Evolutionary conservation across 1,140 invertebrate genomes (phyloP).

Genomic region (Atopsyche davidsoni): DNA sequence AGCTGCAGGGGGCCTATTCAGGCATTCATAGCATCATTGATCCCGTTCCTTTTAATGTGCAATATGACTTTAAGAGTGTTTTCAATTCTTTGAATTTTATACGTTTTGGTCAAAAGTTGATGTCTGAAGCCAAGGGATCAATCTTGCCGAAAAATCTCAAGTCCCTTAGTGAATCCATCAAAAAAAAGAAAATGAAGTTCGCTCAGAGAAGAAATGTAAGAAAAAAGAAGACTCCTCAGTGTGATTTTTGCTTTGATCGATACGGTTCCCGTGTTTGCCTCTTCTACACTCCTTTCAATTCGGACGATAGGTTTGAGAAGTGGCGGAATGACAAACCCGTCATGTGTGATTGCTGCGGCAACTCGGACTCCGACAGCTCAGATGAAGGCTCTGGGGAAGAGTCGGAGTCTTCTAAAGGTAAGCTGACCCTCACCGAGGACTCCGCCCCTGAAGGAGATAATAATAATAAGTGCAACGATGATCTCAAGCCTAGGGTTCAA

Average conservation of each 20-base stretch:
- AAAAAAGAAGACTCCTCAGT: constrained; percentile 39
- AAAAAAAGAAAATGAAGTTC: constrained; percentile 36
- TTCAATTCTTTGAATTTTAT: constrained; percentile 27
- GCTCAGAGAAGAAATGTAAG: constrained; percentile 10
- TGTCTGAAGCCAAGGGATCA: constrained; percentile 15
- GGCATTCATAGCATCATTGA: constrained; percentile 58
- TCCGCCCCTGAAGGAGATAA: constrained; percentile 9
- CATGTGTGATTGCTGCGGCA: constrained; percentile 54
- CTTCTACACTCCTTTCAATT: constrained; percentile 46
- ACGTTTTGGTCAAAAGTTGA: constrained; percentile 21
- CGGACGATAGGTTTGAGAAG: constrained; percentile 39
- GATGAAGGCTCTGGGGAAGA: constrained; percentile 33
- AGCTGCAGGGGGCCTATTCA: constrained; percentile 53
- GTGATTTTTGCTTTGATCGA: constrained; percentile 49
- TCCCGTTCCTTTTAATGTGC: constrained; percentile 42
- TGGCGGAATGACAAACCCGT: constrained; percentile 45
- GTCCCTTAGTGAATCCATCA: constrained; percentile 31
- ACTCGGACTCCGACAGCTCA: constrained; percentile 40
- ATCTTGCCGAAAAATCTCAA: constrained; percentile 32
- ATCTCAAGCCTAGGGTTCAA: constrained; percentile 32
- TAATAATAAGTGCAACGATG: constrained; percentile 30
- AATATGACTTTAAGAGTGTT: constrained; percentile 31
- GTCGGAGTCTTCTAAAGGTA: constrained; percentile 20
- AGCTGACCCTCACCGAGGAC: constrained; percentile 7
- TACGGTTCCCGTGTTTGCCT: constrained; percentile 49